Conservation (phyloP, 2,888 invertebrate genomes). For the Lampropteryx suffumata region DNA sequence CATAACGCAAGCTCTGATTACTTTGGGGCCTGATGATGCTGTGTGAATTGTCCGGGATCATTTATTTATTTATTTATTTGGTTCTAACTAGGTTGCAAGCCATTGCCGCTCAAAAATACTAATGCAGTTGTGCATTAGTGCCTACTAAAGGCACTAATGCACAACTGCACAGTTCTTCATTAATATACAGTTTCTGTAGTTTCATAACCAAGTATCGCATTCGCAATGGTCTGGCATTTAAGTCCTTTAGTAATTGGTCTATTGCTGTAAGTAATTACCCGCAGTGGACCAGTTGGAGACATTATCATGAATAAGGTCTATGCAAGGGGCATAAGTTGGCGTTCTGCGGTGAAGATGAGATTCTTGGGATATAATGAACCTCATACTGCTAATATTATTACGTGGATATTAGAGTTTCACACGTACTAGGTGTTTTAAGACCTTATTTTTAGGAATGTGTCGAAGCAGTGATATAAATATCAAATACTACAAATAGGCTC, state of each 20-base stretch:
- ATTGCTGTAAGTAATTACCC: constrained; percentile 59
- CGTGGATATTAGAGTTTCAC: too few relatives aligned
- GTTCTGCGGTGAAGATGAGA: constrained; percentile 5
- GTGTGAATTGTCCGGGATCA: too few relatives aligned
- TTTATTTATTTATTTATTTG: too few relatives aligned
- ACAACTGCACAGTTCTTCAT: constrained; percentile 26
- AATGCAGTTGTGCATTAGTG: too few relatives aligned
- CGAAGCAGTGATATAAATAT: too few relatives aligned
- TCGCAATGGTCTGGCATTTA: constrained; percentile 44
- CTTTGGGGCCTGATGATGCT: too few relatives aligned
- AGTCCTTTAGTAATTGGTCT: constrained; percentile 55
- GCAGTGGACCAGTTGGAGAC: constrained; percentile 49
- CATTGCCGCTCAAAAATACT: too few relatives aligned
- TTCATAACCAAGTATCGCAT: constrained; percentile 36
- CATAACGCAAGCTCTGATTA: too few relatives aligned
- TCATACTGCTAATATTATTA: neutral
- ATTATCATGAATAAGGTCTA: constrained; percentile 45
- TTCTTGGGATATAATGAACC: constrained; percentile 2
- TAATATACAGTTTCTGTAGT: constrained; percentile 22
- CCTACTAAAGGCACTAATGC: neutral
- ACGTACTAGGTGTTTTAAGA: too few relatives aligned
- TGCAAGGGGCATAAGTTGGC: constrained; percentile 25
- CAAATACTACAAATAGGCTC: too few relatives aligned
- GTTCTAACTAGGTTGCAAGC: too few relatives aligned
- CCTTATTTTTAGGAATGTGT: too few relatives aligned